These are phyloP conservation scores for Enteromius trimaculatus DNA, from an alignment of 2,797 vertebrate genomes.

Conservation along the genomic window DNA sequence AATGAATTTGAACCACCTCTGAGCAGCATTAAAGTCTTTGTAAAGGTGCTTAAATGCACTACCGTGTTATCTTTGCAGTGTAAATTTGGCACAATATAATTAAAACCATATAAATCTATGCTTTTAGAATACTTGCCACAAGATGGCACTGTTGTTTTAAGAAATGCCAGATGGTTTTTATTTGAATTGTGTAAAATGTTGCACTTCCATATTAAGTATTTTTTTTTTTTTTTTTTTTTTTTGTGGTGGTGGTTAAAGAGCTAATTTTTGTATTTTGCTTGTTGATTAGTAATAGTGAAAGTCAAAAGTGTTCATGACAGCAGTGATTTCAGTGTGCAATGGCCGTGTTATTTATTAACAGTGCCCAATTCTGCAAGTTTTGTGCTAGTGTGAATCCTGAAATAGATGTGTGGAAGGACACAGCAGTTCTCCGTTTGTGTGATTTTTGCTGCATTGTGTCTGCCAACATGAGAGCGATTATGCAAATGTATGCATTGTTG, in stretches of 20 bases:
- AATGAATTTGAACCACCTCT: not conserved
- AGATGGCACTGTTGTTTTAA: slow-evolving; percentile 26
- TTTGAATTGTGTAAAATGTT: not conserved
- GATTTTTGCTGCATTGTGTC: not conserved
- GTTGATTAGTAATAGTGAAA: not conserved
- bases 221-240: not conserved
- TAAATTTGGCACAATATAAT: not conserved
- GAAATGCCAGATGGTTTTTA: not conserved
- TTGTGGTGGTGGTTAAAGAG: not conserved
- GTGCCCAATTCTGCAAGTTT: not conserved
- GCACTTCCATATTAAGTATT: not conserved
- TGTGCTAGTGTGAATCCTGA: not conserved
- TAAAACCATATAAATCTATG: not conserved
- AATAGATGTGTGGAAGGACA: not conserved
- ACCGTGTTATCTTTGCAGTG: not conserved
- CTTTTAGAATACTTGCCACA: not conserved
- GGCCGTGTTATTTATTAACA: not conserved
- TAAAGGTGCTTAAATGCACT: not conserved
- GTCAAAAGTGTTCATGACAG: not conserved
- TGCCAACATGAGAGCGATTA: not conserved
- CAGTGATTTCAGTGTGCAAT: not conserved
- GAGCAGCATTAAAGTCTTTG: not conserved
- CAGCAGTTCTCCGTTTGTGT: not conserved
- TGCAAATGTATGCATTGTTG: not conserved
- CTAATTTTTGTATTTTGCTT: not conserved